Conservation (phyloP, 53 echinoderm and acorn worm species). For the Mesocentrotus franciscanus region DNA sequence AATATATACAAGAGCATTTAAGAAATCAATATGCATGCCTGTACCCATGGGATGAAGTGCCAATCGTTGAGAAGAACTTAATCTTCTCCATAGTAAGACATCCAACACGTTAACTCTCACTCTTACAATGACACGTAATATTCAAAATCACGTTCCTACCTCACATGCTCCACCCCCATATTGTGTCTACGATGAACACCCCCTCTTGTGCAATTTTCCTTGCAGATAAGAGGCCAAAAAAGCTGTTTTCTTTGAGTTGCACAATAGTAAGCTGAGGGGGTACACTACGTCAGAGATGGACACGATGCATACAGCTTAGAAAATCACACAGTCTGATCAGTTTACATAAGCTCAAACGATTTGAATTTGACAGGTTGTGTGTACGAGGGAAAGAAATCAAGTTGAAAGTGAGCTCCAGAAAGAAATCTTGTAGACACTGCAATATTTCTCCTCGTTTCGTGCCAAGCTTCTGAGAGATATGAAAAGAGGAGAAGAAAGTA, state of each 20-base stretch:
- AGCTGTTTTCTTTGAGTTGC: background rate
- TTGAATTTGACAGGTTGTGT: background rate
- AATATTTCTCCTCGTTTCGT: background rate
- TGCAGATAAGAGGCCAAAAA: background rate
- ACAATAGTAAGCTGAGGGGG: background rate
- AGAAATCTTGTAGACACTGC: background rate
- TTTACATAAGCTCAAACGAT: slow-evolving; percentile 9
- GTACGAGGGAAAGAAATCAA: background rate
- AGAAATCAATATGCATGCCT: too few relatives aligned
- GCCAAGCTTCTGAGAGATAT: background rate
- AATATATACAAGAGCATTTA: too few relatives aligned
- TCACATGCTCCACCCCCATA: slow-evolving; percentile 22
- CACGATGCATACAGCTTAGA: background rate
- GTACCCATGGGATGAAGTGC: too few relatives aligned
- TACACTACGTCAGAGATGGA: background rate
- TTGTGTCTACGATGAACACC: background rate
- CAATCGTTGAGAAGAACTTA: too few relatives aligned
- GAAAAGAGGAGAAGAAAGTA: background rate
- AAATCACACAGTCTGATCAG: background rate
- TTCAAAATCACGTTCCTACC: background rate
- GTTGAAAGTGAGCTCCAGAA: background rate
- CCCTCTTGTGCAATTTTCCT: background rate
- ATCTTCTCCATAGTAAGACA: background rate
- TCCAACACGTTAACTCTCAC: background rate
- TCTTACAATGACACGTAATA: background rate